These are phyloP conservation scores for Oxygymnocypris stewartii DNA, from an alignment of 2,113 vertebrate species.

Conservation along the genomic window DNA sequence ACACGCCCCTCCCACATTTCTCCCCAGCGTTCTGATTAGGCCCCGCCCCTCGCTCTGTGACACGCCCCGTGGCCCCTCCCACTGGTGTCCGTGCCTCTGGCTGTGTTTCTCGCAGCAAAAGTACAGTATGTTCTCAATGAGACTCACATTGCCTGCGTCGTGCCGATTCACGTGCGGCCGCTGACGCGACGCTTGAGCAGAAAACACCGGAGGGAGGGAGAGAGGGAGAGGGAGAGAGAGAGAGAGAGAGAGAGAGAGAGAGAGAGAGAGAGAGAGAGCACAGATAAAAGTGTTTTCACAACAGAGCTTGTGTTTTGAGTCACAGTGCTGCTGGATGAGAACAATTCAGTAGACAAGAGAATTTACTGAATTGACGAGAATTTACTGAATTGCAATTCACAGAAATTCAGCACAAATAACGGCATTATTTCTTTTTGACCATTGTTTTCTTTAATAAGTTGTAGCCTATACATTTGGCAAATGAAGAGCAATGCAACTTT, in stretches of 20 bases:
- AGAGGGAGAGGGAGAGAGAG: neutral
- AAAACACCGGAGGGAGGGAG: neutral
- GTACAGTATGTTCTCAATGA: constrained; percentile 67
- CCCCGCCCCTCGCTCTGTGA: neutral
- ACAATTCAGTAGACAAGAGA: too few species aligned
- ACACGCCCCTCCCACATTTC: neutral
- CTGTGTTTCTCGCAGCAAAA: neutral
- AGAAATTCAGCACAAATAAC: neutral
- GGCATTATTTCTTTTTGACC: neutral
- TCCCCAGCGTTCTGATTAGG: neutral
- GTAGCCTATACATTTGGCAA: neutral
- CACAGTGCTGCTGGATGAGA: too few species aligned
- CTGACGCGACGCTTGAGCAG: neutral
- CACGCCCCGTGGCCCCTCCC: neutral
- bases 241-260: too few species aligned
- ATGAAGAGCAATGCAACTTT: neutral
- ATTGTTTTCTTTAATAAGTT: neutral
- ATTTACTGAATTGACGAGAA: too few species aligned
- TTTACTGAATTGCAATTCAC: neutral
- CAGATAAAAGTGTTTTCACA: too few species aligned
- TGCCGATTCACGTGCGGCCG: constrained; percentile 65
- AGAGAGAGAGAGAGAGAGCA: too few species aligned
- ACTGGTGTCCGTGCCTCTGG: constrained; percentile 9
- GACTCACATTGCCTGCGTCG: constrained; percentile 69
- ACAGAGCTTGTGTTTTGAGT: too few species aligned